Conservation (phyloP, 30 jellyfish, hydroid and myxozoan genomes). For the Cassiopea andromeda region DNA sequence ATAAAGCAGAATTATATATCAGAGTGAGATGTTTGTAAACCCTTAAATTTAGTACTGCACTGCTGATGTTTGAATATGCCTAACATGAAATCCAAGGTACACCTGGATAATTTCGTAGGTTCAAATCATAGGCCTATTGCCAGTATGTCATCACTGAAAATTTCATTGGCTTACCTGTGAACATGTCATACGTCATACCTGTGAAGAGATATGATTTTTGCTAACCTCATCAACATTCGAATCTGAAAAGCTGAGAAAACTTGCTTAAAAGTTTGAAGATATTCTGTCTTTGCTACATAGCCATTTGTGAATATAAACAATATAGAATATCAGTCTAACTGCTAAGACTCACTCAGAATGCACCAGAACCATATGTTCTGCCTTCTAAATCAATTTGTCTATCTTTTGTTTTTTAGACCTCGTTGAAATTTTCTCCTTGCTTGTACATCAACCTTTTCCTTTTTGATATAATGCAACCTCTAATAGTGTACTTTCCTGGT, state of each 20-base stretch:
- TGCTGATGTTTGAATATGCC: neutral
- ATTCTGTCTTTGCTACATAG: neutral
- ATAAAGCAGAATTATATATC: too few relatives aligned
- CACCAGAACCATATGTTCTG: neutral
- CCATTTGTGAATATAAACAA: neutral
- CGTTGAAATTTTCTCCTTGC: slow-evolving; percentile 28
- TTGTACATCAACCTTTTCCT: slow-evolving; percentile 16
- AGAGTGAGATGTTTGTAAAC: too few relatives aligned
- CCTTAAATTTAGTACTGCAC: too few relatives aligned
- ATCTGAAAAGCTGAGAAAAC: neutral
- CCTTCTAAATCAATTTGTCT: neutral
- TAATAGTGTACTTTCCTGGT: slow-evolving; percentile 10
- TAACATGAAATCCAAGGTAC: neutral
- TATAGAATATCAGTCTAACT: neutral
- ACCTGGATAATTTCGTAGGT: neutral
- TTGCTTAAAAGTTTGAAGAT: neutral
- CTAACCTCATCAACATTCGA: neutral
- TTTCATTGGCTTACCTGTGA: neutral
- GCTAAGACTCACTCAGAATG: neutral
- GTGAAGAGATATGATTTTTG: neutral
- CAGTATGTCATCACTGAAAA: neutral
- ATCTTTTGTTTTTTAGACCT: slow-evolving; percentile 17
- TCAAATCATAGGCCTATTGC: neutral
- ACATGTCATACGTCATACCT: neutral
- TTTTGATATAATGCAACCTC: slow-evolving; percentile 20